Evolutionary conservation across 1,140 invertebrate genomes (phyloP), one percentile per base, ranked within the genome.

Genomic region (Diploscapter pachys): DNA sequence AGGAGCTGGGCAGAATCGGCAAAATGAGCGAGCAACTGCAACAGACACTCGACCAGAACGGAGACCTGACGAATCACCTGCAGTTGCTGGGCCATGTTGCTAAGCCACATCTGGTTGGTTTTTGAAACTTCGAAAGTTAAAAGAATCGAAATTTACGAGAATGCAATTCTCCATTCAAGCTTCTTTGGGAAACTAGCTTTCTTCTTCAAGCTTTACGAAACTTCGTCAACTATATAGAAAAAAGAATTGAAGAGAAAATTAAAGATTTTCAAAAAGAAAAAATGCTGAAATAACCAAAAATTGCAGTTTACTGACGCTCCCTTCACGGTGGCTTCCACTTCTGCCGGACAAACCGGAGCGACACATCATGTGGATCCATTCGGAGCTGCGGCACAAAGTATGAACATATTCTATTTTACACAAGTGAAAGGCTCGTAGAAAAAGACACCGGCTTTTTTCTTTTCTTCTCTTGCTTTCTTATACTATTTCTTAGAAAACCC

Each of bases 81-180:
- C 11, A 52, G 11, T 48, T 68, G 5, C 66, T 68, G 5, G 9
- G 9, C n/a, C 53, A 55, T 48, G 9, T 11, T 0, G 66, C 53
- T 52, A 68, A 68, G 66, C 49, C 66, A 13, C 48, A 68, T 6
- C 2, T 68, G 66, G 66, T 68, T 55, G 48, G 8, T 31, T 31
- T 59, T 59, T 59, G 57, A 59, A 59, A 59, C 0, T 59, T 11
- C 57, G 1, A 59, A 59, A 59, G 9, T 59, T 59, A 11, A 59
- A 59, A 59, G 31, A 31, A 11, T 56, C 55, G 59, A 72, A 72
- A 53, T 72, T 53, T 65, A 68, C 9, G 54, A 57, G 11, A 72
- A 54, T 1, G 61, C 71, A 2, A 63, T 59, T 59, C 5, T 63
- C 11, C 56, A 61, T n/a, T 59, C 31, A 63, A 4, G 61, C 56